Evolutionary conservation across 2,113 vertebrate genomes (phyloP), one percentile per base, ranked within the genome.

Genomic region (Rhizomys pruinosus): DNA sequence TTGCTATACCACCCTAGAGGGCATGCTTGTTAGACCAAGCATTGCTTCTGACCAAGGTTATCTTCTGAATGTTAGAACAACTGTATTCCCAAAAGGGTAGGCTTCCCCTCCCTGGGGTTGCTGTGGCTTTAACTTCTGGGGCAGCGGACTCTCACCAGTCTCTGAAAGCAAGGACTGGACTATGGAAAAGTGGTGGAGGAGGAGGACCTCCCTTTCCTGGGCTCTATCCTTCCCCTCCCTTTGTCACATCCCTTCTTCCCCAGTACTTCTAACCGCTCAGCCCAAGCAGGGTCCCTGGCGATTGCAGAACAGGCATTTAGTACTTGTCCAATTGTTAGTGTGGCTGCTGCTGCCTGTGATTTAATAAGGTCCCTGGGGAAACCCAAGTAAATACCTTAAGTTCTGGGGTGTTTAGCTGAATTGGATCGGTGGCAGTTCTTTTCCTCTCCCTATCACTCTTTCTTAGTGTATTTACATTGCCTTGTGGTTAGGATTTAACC

Each of bases 21-120:
- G 19, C 61, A 72, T 5, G 19, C 61, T 55, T 84, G 72, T 68
- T 84, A 92, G 78, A 73, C 74, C n/a, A n/a, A 1, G 8, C 10
- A 69, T 29, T 93, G 66, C 16, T 29, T 92, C 66, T 91, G 13
- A 73, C 79, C 44, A 92, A 69, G 78, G 64, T 80, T 61, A 96
- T 80, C 25, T 32, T 64, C 74, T 74, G 59, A 52, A 72, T 52
- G 69, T 80, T 84, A 42, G 88, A 88, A 82, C 59, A 87, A 71
- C 20, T 72, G 0, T 19, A 57, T 82, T 59, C 64, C 7, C 69
- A 78, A 73, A 93, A n/a, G 85, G 82, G 19, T 44, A 6, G 12
- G 27, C n/a, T 84, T 80, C 20, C 78, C 44, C 81, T 92, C 64
- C 63, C 15, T 63, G 20, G 74, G 11, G 22, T 92, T 37, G 7